phyloP scores from a whole-genome alignment of 2,888 invertebrate species.

The Nezara viridula region DNA sequence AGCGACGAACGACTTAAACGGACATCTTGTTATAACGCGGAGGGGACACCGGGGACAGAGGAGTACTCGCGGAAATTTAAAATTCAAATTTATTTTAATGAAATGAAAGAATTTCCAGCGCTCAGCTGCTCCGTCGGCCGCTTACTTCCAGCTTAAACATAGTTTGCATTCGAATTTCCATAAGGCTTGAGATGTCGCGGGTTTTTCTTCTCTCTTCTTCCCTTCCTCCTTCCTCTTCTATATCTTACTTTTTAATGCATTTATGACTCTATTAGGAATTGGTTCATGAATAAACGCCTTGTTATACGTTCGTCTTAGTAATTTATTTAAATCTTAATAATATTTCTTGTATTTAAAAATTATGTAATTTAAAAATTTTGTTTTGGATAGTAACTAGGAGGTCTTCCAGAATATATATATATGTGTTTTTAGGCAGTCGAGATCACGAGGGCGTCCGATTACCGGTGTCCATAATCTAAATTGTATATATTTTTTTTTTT shows the following conservation, averaged over 20 bases:
- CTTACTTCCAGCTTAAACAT: conserved; percentile 17
- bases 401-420: too few species aligned
- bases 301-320: background rate
- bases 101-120: background rate
- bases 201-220: background rate
- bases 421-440: too few species aligned
- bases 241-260: conserved; percentile 19
- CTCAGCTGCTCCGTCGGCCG: background rate
- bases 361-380: too few species aligned
- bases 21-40: background rate
- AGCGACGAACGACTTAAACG: background rate
- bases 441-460: too few species aligned
- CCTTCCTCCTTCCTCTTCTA: background rate
- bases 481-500: too few species aligned
- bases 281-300: background rate
- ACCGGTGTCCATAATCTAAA: too few species aligned
- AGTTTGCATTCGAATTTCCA: conserved; percentile 37
- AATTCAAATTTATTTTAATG: conserved; percentile 49
- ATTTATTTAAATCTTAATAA: too few species aligned
- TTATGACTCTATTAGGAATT: background rate
- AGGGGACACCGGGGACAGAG: background rate
- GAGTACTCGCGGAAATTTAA: background rate
- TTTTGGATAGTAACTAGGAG: too few species aligned
- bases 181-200: background rate
- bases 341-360: too few species aligned